phyloP scores from a whole-genome alignment of 2,888 invertebrate genomes.

The Hirtodrosophila confusa region DNA sequence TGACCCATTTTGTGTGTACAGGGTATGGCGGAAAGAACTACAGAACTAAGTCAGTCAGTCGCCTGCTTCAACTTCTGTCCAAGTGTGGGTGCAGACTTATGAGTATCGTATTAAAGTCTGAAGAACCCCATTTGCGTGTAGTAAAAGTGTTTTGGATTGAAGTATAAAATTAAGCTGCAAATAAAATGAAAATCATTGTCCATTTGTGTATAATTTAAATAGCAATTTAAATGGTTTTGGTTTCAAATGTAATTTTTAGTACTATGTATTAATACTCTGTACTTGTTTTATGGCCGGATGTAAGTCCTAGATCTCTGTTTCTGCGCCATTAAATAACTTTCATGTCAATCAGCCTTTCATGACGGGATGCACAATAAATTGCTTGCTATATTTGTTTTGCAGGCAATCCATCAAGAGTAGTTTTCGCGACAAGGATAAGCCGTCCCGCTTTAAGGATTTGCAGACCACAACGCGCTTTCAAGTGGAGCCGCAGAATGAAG shows the following conservation, averaged over 20 bases:
- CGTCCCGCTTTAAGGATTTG: constrained; percentile 86
- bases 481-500: constrained; percentile 84
- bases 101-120: too few relatives aligned
- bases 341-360: too few relatives aligned
- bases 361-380: constrained; percentile 2
- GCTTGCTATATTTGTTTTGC: constrained; percentile 19
- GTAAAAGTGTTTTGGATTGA: constrained; percentile 20
- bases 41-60: constrained; percentile 6
- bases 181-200: constrained; percentile 17
- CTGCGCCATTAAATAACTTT: too few relatives aligned
- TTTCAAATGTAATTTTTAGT: background rate
- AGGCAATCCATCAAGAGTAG: constrained; percentile 86
- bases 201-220: constrained; percentile 2
- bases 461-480: constrained; percentile 87
- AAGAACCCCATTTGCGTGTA: constrained; percentile 13
- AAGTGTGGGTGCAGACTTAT: constrained; percentile 1
- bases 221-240: background rate
- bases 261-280: background rate
- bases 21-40: background rate
- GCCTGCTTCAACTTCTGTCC: constrained; percentile 1
- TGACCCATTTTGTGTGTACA: too few relatives aligned
- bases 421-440: constrained; percentile 87
- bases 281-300: too few relatives aligned
- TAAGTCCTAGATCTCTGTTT: too few relatives aligned
- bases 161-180: constrained; percentile 21